Conservation (phyloP, 1,140 invertebrate species). For the Tigriopus japonicus region DNA sequence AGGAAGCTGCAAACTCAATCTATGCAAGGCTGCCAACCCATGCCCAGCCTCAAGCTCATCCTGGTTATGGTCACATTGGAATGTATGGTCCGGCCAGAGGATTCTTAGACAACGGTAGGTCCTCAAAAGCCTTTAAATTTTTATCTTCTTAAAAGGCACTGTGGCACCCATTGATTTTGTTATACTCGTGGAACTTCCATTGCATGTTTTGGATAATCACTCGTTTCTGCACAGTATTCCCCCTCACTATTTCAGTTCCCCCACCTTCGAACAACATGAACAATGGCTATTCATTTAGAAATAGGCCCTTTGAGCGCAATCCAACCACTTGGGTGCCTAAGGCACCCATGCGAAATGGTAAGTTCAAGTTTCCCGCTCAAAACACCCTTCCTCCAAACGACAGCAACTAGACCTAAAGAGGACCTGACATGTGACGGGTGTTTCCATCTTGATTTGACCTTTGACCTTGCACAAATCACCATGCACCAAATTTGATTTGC, state of each 20-base stretch:
- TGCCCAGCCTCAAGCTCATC: neutral
- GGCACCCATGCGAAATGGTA: conserved; percentile 9
- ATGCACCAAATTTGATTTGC: too few relatives aligned
- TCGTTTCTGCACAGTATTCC: neutral
- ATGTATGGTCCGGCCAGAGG: neutral
- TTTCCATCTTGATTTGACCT: too few relatives aligned
- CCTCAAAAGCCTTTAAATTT: too few relatives aligned
- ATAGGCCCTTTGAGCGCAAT: conserved; percentile 9
- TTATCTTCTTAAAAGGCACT: too few relatives aligned
- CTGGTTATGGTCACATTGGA: neutral
- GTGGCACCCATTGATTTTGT: too few relatives aligned
- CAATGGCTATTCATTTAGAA: neutral
- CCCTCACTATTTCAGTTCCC: neutral
- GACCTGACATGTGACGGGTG: too few relatives aligned
- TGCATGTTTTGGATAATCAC: too few relatives aligned
- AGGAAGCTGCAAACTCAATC: conserved; percentile 11
- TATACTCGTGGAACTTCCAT: too few relatives aligned
- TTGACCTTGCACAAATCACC: too few relatives aligned
- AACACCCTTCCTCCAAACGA: too few relatives aligned
- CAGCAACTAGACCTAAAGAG: too few relatives aligned
- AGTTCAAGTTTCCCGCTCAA: neutral
- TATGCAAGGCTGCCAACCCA: conserved; percentile 13
- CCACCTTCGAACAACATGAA: neutral
- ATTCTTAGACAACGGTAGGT: neutral
- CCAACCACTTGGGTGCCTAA: conserved; percentile 11